phyloP scores from a whole-genome alignment of 2,888 invertebrate genomes.

The Tachina fera region DNA sequence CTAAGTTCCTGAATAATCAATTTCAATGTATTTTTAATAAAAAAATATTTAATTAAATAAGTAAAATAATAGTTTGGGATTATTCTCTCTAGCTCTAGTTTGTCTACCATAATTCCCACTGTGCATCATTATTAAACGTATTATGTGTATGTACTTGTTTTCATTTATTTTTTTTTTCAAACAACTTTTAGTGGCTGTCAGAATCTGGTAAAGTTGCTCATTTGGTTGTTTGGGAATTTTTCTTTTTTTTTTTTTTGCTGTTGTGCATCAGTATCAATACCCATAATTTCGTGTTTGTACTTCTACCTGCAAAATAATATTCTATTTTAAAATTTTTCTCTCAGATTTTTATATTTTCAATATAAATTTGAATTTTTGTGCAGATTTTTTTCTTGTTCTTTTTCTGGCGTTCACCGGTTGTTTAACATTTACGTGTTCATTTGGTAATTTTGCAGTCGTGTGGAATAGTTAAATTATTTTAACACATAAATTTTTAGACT shows the following conservation, averaged over 20 bases:
- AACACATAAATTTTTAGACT: conserved; percentile 53
- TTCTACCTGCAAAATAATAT: conserved; percentile 28
- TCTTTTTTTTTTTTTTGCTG: not conserved
- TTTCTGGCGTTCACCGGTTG: conserved; percentile 32
- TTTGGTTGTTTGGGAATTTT: conserved; percentile 26
- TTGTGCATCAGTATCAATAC: not conserved
- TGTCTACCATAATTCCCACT: not conserved
- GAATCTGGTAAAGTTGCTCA: conserved; percentile 48
- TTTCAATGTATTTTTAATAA: no score
- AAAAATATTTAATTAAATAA: no score
- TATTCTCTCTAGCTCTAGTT: no score
- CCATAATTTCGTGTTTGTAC: conserved; percentile 23
- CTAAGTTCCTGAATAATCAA: no score
- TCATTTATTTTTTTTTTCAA: not conserved
- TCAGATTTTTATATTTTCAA: conserved; percentile 18
- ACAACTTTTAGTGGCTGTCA: conserved; percentile 18
- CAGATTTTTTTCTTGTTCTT: not conserved
- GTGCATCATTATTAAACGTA: not conserved
- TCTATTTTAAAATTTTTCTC: conserved; percentile 18
- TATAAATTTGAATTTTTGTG: conserved; percentile 37
- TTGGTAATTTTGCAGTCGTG: conserved; percentile 66
- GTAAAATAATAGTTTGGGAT: no score
- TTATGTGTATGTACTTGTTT: not conserved
- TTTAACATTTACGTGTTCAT: conserved; percentile 67
- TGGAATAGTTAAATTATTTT: conserved; percentile 66